Evolutionary conservation across 2,797 vertebrate genomes (phyloP).

Genomic region (Silurus aristotelis): DNA sequence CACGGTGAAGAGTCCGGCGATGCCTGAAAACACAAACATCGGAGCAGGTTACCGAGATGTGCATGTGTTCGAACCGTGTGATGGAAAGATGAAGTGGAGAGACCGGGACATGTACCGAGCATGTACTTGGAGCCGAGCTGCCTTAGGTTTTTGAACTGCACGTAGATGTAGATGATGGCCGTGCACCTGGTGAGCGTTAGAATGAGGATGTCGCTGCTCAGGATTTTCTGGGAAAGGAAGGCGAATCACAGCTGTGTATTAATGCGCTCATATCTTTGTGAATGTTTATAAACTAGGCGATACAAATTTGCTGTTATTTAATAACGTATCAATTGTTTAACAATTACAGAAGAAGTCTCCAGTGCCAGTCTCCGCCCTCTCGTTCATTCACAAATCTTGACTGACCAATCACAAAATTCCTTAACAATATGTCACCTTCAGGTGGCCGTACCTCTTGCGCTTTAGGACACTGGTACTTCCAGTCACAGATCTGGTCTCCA

Average conservation of each 20-base stretch:
- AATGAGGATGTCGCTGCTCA: conserved; percentile 95
- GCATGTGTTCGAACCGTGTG: not conserved
- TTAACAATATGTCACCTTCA: not conserved
- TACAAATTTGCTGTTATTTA: too few species aligned
- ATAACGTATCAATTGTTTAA: too few species aligned
- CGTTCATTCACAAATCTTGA: too few species aligned
- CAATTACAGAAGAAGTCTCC: too few species aligned
- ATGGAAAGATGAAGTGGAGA: not conserved
- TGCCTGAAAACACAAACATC: conserved; percentile 72
- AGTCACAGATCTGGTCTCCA: conserved; percentile 93
- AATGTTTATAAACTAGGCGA: too few species aligned
- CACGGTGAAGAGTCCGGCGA: conserved; percentile 95
- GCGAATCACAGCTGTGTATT: too few species aligned
- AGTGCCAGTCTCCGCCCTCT: not conserved
- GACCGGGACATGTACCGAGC: conserved; percentile 75
- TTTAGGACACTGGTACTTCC: conserved; percentile 95
- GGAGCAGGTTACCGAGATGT: not conserved
- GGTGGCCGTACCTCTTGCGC: conserved; percentile 84
- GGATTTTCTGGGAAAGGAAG: conserved; percentile 79
- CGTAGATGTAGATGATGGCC: conserved; percentile 96
- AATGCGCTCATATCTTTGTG: too few species aligned
- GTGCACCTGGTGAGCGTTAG: conserved; percentile 95
- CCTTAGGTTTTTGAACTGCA: conserved; percentile 95
- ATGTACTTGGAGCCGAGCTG: conserved; percentile 98
- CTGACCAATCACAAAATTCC: too few species aligned